A percentile compares a stretch with the other conserved stretches of the same genome.
phyloP scores from a whole-genome alignment of 2,797 vertebrate species.

The Coracias cyanogaster region DNA sequence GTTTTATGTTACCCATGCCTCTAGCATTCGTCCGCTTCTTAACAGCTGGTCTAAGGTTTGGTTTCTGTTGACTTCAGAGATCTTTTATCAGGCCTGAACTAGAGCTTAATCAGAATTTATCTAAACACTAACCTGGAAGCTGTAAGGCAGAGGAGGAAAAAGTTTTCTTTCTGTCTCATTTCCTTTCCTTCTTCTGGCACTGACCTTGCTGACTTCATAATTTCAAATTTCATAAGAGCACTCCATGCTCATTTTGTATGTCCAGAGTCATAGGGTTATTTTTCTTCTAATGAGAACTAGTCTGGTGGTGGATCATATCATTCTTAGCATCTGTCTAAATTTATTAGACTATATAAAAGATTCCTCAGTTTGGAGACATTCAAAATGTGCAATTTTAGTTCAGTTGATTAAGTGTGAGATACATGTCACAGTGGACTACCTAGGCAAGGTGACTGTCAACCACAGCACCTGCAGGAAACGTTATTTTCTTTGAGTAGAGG shows the following conservation, averaged over 20 bases:
- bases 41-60: neutral
- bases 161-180: neutral
- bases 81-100: neutral
- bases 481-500: neutral
- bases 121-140: neutral
- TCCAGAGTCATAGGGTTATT: accelerated
- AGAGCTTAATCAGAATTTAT: neutral
- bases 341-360: slow-evolving; percentile 15
- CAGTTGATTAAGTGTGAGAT: slow-evolving; percentile 37
- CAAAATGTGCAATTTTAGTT: slow-evolving; percentile 23
- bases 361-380: neutral
- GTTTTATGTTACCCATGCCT: neutral
- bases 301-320: neutral
- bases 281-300: neutral
- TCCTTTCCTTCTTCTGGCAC: neutral
- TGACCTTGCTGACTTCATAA: neutral
- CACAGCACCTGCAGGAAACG: neutral
- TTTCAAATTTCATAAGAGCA: neutral
- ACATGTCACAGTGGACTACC: slow-evolving; percentile 30
- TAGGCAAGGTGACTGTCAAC: neutral
- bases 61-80: neutral
- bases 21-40: neutral
- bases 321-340: slow-evolving; percentile 35
- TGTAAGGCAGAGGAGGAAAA: neutral
- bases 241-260: neutral